A percentile compares a stretch with the other conserved stretches of the same genome.
Conservation (phyloP, 64 coral and sea anemone species). For the Montipora foliosa region DNA sequence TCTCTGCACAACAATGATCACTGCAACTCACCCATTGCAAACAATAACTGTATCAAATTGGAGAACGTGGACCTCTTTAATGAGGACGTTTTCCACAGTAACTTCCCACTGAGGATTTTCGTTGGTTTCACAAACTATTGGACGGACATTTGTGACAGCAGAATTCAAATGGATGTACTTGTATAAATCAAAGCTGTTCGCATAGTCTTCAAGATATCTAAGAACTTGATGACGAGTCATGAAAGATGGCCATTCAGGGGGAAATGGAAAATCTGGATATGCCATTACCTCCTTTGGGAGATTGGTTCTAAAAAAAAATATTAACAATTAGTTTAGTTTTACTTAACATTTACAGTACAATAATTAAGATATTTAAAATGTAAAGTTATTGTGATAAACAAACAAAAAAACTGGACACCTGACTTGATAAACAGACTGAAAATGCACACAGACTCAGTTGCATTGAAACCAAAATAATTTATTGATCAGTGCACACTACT, state of each 20-base stretch:
- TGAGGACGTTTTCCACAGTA: neutral
- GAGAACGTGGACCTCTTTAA: neutral
- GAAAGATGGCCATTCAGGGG: neutral
- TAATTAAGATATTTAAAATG: no score
- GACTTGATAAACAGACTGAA: no score
- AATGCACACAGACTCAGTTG: no score
- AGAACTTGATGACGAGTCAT: slow-evolving; percentile 39
- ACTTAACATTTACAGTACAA: no score
- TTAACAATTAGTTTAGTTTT: no score
- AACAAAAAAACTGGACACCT: no score
- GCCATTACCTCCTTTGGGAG: slow-evolving; percentile 71
- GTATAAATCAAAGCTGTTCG: slow-evolving; percentile 29
- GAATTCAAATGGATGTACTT: slow-evolving; percentile 53
- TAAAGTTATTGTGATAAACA: no score
- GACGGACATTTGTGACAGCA: slow-evolving; percentile 12
- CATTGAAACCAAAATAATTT: no score
- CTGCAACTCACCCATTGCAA: neutral
- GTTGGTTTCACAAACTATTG: neutral
- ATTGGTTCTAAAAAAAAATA: slow-evolving; percentile 50
- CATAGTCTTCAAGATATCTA: slow-evolving; percentile 66
- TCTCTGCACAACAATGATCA: no score
- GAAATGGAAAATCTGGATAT: slow-evolving; percentile 34
- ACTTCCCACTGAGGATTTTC: neutral
- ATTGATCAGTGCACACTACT: no score
- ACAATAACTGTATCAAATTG: slow-evolving; percentile 1